Evolutionary conservation across 2,888 invertebrate species (phyloP).

Genomic region (Elegia similella): DNA sequence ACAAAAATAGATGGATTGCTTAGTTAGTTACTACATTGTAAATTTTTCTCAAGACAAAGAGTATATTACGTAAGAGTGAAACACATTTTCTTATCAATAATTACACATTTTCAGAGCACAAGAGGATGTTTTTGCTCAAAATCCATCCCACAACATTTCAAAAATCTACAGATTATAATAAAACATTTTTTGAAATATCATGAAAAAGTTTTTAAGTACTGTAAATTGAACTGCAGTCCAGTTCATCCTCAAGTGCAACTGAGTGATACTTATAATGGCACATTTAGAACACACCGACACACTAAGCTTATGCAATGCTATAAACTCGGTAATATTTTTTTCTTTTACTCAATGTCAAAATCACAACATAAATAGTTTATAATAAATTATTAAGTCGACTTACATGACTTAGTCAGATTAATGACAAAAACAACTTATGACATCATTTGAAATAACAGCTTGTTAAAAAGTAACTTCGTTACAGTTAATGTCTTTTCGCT

Average conservation of each 20-base stretch:
- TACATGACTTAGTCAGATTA: slow-evolving; percentile 1
- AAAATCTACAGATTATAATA: slow-evolving; percentile 13
- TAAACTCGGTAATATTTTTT: neutral
- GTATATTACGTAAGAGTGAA: neutral
- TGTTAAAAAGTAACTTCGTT: neutral
- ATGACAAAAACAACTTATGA: neutral
- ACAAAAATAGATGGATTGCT: slow-evolving; percentile 57
- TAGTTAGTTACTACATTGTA: slow-evolving; percentile 21
- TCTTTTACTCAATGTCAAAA: neutral
- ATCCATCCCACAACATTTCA: slow-evolving; percentile 29
- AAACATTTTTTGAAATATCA: slow-evolving; percentile 35
- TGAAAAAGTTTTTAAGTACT: slow-evolving; percentile 49
- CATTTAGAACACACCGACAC: slow-evolving; percentile 61
- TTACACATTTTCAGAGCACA: slow-evolving; percentile 1
- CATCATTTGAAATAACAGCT: neutral
- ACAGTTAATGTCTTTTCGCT: neutral
- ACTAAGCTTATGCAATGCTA: slow-evolving; percentile 39
- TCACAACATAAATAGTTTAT: neutral
- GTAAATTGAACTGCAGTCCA: slow-evolving; percentile 15
- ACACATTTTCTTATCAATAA: slow-evolving; percentile 1
- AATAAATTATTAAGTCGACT: slow-evolving; percentile 14
- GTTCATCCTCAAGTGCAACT: slow-evolving; percentile 11
- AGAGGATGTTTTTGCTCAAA: slow-evolving; percentile 25
- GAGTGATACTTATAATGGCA: slow-evolving; percentile 45
- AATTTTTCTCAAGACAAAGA: slow-evolving; percentile 13